Conservation (phyloP, 1,140 invertebrate species). For the Ostrea denselamellosa region DNA sequence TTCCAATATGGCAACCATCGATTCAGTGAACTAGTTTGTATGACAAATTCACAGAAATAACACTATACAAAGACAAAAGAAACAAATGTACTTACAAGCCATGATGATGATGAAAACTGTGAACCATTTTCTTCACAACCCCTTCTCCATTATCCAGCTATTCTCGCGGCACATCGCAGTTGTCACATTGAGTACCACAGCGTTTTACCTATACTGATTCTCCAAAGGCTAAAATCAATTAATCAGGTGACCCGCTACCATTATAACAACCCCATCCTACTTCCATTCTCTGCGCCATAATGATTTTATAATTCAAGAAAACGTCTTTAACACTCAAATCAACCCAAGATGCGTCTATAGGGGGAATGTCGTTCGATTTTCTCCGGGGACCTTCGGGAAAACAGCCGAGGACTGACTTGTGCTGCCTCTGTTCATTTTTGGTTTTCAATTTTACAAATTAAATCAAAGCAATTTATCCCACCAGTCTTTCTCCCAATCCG, state of each 20-base stretch:
- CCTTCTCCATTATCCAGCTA: neutral
- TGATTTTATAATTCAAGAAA: slow-evolving; percentile 40
- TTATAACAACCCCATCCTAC: slow-evolving; percentile 32
- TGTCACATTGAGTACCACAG: slow-evolving; percentile 29
- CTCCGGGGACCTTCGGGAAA: slow-evolving; percentile 34
- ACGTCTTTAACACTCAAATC: slow-evolving; percentile 37
- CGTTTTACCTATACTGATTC: slow-evolving; percentile 37
- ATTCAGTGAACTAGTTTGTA: slow-evolving; percentile 22
- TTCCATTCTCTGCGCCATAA: slow-evolving; percentile 18
- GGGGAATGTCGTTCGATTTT: slow-evolving; percentile 32
- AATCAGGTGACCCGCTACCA: slow-evolving; percentile 41
- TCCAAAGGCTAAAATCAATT: slow-evolving; percentile 42
- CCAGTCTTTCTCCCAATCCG: slow-evolving; percentile 12
- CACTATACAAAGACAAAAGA: slow-evolving; percentile 18
- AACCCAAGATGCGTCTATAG: slow-evolving; percentile 16
- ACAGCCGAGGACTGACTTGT: neutral
- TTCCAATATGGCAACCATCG: slow-evolving; percentile 39
- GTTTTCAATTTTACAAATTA: slow-evolving; percentile 40
- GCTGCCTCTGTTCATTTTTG: slow-evolving; percentile 18
- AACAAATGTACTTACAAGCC: slow-evolving; percentile 33
- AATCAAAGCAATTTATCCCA: slow-evolving; percentile 35
- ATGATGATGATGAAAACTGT: slow-evolving; percentile 42
- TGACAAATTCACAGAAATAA: slow-evolving; percentile 22
- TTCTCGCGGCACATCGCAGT: neutral
- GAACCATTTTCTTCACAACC: slow-evolving; percentile 26